Evolutionary conservation across 1,140 invertebrate species (phyloP).

Genomic region (Scylla paramamosain): DNA sequence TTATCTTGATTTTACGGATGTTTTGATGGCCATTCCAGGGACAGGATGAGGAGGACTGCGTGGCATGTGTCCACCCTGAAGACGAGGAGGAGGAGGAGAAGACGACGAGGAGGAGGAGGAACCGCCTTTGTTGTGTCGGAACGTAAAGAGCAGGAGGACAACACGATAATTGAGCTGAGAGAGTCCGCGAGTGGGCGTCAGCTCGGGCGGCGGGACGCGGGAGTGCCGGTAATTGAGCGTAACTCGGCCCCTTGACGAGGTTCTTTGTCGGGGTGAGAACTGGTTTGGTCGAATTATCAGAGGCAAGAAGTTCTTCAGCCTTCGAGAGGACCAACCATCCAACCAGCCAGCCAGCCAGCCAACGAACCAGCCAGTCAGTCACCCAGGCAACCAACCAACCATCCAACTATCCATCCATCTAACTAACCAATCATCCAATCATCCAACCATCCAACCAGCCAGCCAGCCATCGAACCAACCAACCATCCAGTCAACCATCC

Average conservation of each 20-base stretch:
- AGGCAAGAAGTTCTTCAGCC: neutral
- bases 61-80: neutral
- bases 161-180: slow-evolving; percentile 13
- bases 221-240: slow-evolving; percentile 37
- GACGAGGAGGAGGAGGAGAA: neutral
- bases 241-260: slow-evolving; percentile 30
- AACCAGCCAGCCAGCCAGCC: neutral
- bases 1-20: neutral
- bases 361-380: too few relatives aligned
- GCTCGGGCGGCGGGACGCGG: slow-evolving; percentile 14
- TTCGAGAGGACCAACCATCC: neutral
- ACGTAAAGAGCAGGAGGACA: neutral
- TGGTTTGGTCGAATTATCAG: slow-evolving; percentile 26
- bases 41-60: neutral
- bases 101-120: neutral
- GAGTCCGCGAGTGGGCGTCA: neutral
- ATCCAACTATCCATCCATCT: neutral
- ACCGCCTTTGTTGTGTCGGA: slow-evolving; percentile 10
- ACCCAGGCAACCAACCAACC: neutral
- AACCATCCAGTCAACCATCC: neutral
- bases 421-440: neutral
- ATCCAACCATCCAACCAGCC: neutral
- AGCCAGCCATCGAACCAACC: neutral
- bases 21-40: neutral
- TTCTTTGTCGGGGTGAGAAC: slow-evolving; percentile 50